Evolutionary conservation across 2,797 vertebrate species (phyloP).

Genomic region (Chelon auratus): DNA sequence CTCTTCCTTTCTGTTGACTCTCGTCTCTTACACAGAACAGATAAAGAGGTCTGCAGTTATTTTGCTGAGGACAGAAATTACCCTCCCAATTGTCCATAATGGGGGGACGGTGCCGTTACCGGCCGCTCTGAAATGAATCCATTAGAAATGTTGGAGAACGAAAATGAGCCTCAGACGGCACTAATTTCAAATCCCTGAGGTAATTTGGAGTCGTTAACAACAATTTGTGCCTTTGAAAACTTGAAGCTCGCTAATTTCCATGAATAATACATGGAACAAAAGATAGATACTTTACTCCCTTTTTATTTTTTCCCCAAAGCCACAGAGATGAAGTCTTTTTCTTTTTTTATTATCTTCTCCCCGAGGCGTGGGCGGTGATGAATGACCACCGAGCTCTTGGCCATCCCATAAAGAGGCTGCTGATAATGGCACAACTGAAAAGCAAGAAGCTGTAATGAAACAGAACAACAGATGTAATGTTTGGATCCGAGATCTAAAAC

Average conservation of each 20-base stretch:
- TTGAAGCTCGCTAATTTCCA: constrained; percentile 51
- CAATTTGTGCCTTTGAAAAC: constrained; percentile 69
- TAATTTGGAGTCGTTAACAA: constrained; percentile 68
- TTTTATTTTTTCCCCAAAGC: constrained; percentile 19
- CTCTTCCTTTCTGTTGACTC: not conserved
- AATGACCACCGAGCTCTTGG: constrained; percentile 27
- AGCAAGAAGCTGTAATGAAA: constrained; percentile 30
- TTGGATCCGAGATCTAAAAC: constrained; percentile 20
- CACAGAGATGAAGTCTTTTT: constrained; percentile 17
- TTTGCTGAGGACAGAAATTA: constrained; percentile 52
- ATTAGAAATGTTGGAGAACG: constrained; percentile 60
- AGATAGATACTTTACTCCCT: constrained; percentile 37
- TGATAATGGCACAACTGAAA: constrained; percentile 29
- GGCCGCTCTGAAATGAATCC: constrained; percentile 64
- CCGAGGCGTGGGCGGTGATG: constrained; percentile 11
- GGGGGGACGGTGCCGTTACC: constrained; percentile 44
- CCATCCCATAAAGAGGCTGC: constrained; percentile 33
- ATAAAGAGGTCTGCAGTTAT: constrained; percentile 47
- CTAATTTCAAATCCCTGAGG: constrained; percentile 65
- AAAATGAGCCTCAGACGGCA: constrained; percentile 58
- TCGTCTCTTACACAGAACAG: constrained; percentile 9
- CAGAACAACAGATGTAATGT: constrained; percentile 26
- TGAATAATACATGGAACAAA: constrained; percentile 52
- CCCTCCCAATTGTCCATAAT: constrained; percentile 54
- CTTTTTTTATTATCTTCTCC: not conserved